Conservation (phyloP, 2,888 invertebrate genomes). For the Mythimna impura region DNA sequence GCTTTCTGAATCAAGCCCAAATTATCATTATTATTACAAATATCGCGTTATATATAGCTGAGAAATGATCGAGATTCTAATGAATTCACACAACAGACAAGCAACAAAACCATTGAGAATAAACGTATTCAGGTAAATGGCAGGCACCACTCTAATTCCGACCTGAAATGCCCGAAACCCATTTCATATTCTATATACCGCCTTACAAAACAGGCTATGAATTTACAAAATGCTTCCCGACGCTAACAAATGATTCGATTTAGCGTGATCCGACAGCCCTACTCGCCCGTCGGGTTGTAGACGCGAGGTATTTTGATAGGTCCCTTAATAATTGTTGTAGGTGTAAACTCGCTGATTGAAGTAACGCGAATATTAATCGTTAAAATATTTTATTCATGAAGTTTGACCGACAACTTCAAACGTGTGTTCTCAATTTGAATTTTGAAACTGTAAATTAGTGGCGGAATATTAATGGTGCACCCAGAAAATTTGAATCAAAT, state of each 20-base stretch:
- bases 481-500: conserved; percentile 27
- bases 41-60: not conserved
- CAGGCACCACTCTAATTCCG: conserved; percentile 41
- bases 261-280: conserved; percentile 51
- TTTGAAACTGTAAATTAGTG: conserved; percentile 48
- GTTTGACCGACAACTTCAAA: conserved; percentile 53
- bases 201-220: conserved; percentile 51
- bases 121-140: conserved; percentile 37
- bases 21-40: not conserved
- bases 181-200: conserved; percentile 46
- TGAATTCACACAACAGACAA: not conserved
- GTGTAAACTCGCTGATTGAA: conserved; percentile 63
- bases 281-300: conserved; percentile 70
- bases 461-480: conserved; percentile 50
- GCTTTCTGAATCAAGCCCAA: too few species aligned
- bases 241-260: conserved; percentile 64
- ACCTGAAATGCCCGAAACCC: conserved; percentile 29
- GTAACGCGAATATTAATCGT: conserved; percentile 39
- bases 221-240: conserved; percentile 52
- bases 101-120: conserved; percentile 21
- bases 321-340: conserved; percentile 79
- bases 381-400: conserved; percentile 53
- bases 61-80: not conserved
- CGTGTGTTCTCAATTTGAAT: conserved; percentile 51
- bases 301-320: conserved; percentile 69